These are phyloP conservation scores for Clusia tigrina DNA, from an alignment of 2,888 invertebrate species.

Conservation along the genomic window DNA sequence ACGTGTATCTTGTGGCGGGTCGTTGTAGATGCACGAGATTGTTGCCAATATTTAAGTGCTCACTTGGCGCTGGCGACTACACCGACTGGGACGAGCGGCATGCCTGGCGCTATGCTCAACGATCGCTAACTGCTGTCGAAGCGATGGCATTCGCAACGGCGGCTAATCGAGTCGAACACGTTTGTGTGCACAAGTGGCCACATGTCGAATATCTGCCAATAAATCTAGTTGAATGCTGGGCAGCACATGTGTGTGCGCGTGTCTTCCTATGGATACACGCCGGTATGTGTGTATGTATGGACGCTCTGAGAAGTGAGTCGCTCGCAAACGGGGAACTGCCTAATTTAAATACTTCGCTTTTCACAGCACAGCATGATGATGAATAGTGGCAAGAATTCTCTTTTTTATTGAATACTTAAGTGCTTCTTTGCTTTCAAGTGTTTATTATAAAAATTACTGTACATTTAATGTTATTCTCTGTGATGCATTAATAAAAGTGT, in stretches of 20 bases:
- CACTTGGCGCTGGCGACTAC: not conserved
- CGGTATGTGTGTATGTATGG: not conserved
- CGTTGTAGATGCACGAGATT: not conserved
- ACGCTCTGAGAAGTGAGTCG: not conserved
- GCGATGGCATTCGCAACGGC: not conserved
- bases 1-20: too few relatives aligned
- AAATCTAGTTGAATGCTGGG: not conserved
- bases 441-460: too few relatives aligned
- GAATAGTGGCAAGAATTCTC: not conserved
- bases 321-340: not conserved
- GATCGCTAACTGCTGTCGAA: not conserved
- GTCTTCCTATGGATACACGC: too few relatives aligned
- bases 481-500: too few relatives aligned
- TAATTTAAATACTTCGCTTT: not conserved
- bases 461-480: too few relatives aligned
- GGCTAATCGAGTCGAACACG: constrained; percentile 15
- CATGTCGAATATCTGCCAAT: constrained; percentile 3
- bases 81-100: not conserved
- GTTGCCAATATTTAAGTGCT: not conserved
- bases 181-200: constrained; percentile 4
- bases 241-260: too few relatives aligned
- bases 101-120: not conserved
- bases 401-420: too few relatives aligned
- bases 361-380: not conserved
- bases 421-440: too few relatives aligned